Conservation (phyloP, 2,888 invertebrate species). For the Plebejus anna region DNA sequence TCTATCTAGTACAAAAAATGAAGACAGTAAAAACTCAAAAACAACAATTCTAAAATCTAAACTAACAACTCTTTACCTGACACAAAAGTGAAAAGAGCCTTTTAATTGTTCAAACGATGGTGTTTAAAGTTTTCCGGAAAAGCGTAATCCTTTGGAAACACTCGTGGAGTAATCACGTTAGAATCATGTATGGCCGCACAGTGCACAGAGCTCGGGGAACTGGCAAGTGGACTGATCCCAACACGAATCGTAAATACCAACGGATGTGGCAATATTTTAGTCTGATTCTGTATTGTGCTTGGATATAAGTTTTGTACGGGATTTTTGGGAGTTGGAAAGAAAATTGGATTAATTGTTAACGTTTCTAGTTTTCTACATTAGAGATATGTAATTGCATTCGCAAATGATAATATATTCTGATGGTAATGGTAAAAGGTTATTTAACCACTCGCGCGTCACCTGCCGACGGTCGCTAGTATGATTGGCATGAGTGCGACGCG, state of each 20-base stretch:
- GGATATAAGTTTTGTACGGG: neutral
- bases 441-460: too few relatives aligned
- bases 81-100: neutral
- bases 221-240: neutral
- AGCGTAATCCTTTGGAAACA: constrained; percentile 25
- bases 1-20: too few relatives aligned
- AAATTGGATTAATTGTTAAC: neutral
- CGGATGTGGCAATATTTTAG: constrained; percentile 17
- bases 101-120: constrained; percentile 3
- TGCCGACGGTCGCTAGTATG: too few relatives aligned
- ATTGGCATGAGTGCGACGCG: too few relatives aligned
- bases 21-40: neutral
- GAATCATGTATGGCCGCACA: constrained; percentile 9
- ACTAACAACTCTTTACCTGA: neutral
- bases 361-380: too few relatives aligned
- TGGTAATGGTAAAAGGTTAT: too few relatives aligned
- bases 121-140: constrained; percentile 16
- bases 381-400: too few relatives aligned
- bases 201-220: constrained; percentile 5
- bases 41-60: neutral
- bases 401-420: too few relatives aligned
- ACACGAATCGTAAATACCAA: constrained; percentile 1
- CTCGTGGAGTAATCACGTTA: constrained; percentile 26
- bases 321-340: neutral
- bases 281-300: neutral